Evolutionary conservation across 2,113 vertebrate species (phyloP).

Genomic region (Cisticola juncidis): DNA sequence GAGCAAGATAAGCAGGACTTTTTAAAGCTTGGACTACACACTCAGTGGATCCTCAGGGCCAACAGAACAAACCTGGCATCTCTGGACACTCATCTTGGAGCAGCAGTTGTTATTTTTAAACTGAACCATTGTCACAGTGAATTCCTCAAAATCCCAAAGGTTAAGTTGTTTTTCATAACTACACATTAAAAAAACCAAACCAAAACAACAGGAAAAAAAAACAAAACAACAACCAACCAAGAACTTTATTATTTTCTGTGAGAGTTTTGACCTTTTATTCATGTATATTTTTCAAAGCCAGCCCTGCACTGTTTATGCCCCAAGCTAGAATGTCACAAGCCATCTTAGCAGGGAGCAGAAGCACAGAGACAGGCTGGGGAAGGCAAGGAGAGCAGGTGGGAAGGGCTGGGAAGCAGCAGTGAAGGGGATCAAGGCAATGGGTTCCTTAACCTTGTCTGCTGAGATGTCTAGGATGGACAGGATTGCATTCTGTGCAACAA

Average conservation of each 20-base stretch:
- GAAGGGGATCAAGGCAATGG: background rate
- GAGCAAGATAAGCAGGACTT: background rate
- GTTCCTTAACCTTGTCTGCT: background rate
- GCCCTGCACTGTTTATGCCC: constrained; percentile 41
- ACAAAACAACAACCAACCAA: background rate
- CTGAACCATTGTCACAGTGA: constrained; percentile 24
- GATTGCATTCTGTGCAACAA: background rate
- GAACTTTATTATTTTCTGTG: constrained; percentile 25
- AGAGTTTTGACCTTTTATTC: constrained; percentile 68
- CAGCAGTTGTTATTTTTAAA: constrained; percentile 22
- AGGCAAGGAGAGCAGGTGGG: constrained; percentile 45
- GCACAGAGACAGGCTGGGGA: background rate
- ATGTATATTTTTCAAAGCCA: constrained; percentile 52
- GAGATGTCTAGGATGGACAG: background rate
- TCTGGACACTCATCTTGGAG: background rate
- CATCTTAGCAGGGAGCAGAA: background rate
- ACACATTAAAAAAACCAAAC: background rate
- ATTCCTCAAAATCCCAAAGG: constrained; percentile 53
- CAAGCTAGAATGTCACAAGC: constrained; percentile 64
- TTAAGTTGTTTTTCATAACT: constrained; percentile 63
- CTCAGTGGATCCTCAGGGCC: background rate
- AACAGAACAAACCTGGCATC: background rate
- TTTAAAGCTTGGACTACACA: background rate
- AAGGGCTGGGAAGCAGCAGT: background rate
- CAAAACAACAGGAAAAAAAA: background rate